These are phyloP conservation scores for Morelia viridis DNA, from an alignment of 2,797 vertebrate species.

Conservation along the genomic window DNA sequence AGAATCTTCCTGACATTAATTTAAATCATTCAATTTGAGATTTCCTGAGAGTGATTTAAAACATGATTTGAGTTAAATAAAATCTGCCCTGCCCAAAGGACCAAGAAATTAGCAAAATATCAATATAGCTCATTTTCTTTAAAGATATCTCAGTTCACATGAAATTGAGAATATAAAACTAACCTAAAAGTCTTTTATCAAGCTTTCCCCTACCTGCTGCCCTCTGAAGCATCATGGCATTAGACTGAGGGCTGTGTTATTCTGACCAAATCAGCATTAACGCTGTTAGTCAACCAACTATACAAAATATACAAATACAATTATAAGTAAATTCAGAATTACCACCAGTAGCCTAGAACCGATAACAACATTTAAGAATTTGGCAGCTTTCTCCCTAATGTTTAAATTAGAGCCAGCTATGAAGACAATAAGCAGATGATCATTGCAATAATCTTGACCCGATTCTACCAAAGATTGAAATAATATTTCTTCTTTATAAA, in stretches of 20 bases:
- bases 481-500: neutral
- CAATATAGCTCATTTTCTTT: neutral
- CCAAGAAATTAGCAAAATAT: neutral
- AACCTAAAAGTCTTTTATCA: neutral
- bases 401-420: neutral
- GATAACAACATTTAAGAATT: neutral
- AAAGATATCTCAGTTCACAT: neutral
- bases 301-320: neutral
- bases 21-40: neutral
- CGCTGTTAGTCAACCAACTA: neutral
- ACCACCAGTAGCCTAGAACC: neutral
- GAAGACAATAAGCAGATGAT: neutral
- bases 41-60: neutral
- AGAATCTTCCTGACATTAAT: neutral
- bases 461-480: neutral
- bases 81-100: neutral
- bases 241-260: neutral
- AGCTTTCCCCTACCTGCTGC: neutral
- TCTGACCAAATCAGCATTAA: neutral
- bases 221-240: neutral
- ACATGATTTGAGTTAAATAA: too few relatives aligned
- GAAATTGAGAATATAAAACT: neutral
- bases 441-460: neutral
- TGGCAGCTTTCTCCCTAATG: neutral
- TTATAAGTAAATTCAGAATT: neutral